Percentiles rank a stretch among this genome's conserved stretches.
Evolutionary conservation across 1,140 invertebrate species (phyloP).

Genomic region (Mactra quadrangularis): DNA sequence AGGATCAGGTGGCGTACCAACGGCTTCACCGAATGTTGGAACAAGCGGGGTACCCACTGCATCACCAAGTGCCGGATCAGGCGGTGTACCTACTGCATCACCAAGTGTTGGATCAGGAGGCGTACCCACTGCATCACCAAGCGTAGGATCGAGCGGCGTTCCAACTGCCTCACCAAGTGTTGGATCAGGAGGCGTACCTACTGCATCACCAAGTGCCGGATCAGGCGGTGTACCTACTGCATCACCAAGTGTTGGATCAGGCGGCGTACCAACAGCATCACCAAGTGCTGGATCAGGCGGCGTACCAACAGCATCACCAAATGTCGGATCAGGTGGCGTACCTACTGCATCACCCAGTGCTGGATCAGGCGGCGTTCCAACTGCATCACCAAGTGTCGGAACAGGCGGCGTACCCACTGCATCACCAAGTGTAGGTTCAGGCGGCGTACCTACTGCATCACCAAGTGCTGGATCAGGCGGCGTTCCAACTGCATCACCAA

Average conservation of each 20-base stretch:
- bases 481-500: conserved; percentile 17
- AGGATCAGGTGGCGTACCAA: not conserved
- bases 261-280: conserved; percentile 26
- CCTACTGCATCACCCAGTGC: conserved; percentile 23
- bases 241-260: not conserved
- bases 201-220: not conserved
- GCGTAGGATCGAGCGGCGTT: not conserved
- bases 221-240: conserved; percentile 14
- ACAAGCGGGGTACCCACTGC: conserved; percentile 16
- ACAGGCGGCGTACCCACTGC: conserved; percentile 4
- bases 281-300: conserved; percentile 14
- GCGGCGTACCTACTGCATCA: not conserved
- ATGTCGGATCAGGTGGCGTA: not conserved
- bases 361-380: conserved; percentile 5
- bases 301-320: conserved; percentile 37
- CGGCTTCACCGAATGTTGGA: conserved; percentile 2
- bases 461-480: not conserved
- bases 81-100: conserved; percentile 1
- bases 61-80: not conserved
- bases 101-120: not conserved
- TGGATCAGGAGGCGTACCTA: too few relatives aligned
- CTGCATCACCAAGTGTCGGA: not conserved
- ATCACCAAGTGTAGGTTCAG: too few relatives aligned
- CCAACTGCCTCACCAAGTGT: conserved; percentile 10
- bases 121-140: conserved; percentile 21